These are phyloP conservation scores for Metopolophium dirhodum DNA, from an alignment of 1,140 invertebrate species.

Conservation along the genomic window DNA sequence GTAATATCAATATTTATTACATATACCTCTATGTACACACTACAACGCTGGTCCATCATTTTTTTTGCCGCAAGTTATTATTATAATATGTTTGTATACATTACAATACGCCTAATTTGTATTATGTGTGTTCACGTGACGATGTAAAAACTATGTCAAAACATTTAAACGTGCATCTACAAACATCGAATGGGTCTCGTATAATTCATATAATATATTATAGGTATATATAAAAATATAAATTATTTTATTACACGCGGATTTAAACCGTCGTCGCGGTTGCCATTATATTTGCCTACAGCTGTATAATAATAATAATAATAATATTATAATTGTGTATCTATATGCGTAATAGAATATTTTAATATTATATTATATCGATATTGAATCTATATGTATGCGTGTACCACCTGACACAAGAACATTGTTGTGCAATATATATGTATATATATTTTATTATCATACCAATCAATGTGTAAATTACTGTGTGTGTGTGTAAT, in stretches of 20 bases:
- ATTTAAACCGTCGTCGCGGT: background rate
- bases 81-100: background rate
- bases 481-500: background rate
- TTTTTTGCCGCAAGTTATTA: background rate
- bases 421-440: background rate
- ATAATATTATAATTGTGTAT: background rate
- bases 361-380: no score
- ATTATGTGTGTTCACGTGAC: background rate
- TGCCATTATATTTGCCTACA: background rate
- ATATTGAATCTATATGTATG: background rate
- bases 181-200: background rate
- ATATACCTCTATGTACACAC: background rate
- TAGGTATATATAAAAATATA: background rate
- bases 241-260: background rate
- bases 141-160: background rate
- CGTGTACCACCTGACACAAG: background rate
- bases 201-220: background rate
- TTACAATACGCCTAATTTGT: background rate
- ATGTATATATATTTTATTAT: background rate
- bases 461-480: background rate
- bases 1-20: background rate
- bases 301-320: background rate
- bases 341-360: background rate
- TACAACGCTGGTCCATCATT: background rate
- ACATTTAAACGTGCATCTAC: background rate